A percentile compares a stretch with the other conserved stretches of the same genome.
phyloP scores from a whole-genome alignment of 2,888 invertebrate genomes.

The Andrena trimmerana region DNA sequence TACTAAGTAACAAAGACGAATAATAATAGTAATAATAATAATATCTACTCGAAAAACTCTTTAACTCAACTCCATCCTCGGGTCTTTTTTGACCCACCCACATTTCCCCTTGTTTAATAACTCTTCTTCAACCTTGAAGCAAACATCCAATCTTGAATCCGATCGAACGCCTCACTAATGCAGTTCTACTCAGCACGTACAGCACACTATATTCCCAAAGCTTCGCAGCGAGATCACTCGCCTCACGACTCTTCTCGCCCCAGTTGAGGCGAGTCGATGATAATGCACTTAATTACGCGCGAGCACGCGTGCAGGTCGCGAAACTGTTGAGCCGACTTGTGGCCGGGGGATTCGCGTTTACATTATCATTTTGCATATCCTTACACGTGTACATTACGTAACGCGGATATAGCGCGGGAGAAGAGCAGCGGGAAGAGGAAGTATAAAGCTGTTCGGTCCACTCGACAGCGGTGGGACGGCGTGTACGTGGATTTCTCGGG shows the following conservation, averaged over 20 bases:
- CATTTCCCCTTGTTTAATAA: too few relatives aligned
- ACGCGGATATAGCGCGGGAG: conserved; percentile 23
- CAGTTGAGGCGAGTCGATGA: background rate
- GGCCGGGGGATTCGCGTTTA: conserved; percentile 25
- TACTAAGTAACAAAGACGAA: too few relatives aligned
- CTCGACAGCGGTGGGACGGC: conserved; percentile 57
- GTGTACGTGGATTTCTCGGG: conserved; percentile 69
- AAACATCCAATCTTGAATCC: too few relatives aligned
- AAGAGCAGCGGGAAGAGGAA: conserved; percentile 19
- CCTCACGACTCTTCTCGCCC: background rate
- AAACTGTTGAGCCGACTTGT: conserved; percentile 29
- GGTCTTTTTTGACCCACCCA: too few relatives aligned
- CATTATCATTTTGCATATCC: conserved; percentile 54
- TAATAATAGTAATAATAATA: too few relatives aligned
- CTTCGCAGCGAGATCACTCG: background rate
- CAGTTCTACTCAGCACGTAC: too few relatives aligned
- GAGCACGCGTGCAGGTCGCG: conserved; percentile 8
- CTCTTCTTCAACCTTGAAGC: too few relatives aligned
- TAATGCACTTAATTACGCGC: background rate
- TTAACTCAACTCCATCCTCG: too few relatives aligned
- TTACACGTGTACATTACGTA: conserved; percentile 47
- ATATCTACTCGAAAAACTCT: too few relatives aligned
- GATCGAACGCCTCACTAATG: too few relatives aligned
- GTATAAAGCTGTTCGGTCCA: conserved; percentile 61
- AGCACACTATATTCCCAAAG: too few relatives aligned